phyloP scores from a whole-genome alignment of 2,113 vertebrate species.

The Galeopterus variegatus region DNA sequence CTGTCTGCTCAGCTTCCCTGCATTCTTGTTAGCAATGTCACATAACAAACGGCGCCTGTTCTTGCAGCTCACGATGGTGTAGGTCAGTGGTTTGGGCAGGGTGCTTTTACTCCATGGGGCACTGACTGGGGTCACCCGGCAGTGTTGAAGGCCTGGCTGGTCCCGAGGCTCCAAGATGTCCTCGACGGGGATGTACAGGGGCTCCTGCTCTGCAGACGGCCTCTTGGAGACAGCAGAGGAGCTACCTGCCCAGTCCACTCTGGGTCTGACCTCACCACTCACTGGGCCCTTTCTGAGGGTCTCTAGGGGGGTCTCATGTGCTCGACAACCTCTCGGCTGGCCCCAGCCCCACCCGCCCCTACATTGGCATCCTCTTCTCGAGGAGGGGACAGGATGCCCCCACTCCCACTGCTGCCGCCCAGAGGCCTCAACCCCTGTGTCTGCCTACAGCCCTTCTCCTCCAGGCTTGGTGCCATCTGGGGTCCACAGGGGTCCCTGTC shows the following conservation, averaged over 20 bases:
- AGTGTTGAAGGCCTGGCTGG: not conserved
- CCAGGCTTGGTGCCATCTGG: not conserved
- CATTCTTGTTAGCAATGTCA: not conserved
- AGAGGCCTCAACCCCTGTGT: not conserved
- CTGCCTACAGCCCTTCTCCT: not conserved
- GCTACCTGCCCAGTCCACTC: not conserved
- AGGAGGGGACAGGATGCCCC: not conserved
- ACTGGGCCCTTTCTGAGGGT: not conserved
- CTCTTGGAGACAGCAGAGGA: not conserved
- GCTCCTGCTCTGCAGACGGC: not conserved
- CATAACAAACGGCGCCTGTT: not conserved
- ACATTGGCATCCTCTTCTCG: accelerated
- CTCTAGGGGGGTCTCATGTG: not conserved
- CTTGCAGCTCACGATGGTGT: accelerated
- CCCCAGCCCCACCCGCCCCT: no score
- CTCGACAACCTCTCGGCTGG: not conserved
- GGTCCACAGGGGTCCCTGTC: no score
- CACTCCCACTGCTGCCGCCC: not conserved
- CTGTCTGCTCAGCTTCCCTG: not conserved
- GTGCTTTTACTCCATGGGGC: not conserved
- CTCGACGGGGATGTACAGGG: not conserved
- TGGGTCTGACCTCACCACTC: not conserved
- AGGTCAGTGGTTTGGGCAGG: not conserved
- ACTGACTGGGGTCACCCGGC: not conserved
- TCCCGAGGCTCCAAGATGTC: not conserved